phyloP scores from a whole-genome alignment of 2,113 vertebrate species.

The Epinephelus moara region DNA sequence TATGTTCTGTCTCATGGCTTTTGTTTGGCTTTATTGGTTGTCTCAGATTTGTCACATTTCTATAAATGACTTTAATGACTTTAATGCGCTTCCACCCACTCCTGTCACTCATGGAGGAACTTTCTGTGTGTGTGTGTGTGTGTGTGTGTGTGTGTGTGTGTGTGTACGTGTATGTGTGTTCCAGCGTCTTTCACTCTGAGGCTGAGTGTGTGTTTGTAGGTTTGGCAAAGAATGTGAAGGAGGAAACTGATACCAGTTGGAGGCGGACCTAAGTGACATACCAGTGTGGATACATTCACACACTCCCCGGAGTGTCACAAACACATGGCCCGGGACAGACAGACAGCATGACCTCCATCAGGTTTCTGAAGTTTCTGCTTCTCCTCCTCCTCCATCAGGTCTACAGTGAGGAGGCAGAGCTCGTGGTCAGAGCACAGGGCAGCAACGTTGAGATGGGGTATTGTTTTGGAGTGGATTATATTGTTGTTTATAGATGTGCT shows the following conservation, averaged over 20 bases:
- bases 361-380: constrained; percentile 50
- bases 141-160: not conserved
- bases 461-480: constrained; percentile 81
- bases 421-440: constrained; percentile 51
- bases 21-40: constrained; percentile 25
- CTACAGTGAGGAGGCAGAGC: constrained; percentile 49
- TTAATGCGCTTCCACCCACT: not conserved
- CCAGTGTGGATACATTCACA: constrained; percentile 32
- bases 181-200: not conserved
- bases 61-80: not conserved
- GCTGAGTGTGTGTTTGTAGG: not conserved
- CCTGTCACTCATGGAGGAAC: not conserved
- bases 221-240: constrained; percentile 35
- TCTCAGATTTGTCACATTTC: constrained; percentile 4
- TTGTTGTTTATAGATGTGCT: constrained; percentile 69
- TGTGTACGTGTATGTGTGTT: not conserved
- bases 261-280: constrained; percentile 74
- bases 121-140: not conserved
- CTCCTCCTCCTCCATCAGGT: constrained; percentile 56
- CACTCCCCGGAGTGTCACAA: constrained; percentile 34
- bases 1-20: not conserved
- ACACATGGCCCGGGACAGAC: constrained; percentile 20
- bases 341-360: constrained; percentile 64
- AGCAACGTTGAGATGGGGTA: constrained; percentile 70
- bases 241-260: constrained; percentile 48